A percentile compares a stretch with the other conserved stretches of the same genome.
Evolutionary conservation across 2,797 vertebrate genomes (phyloP).

Genomic region (Eulemur albifrons): DNA sequence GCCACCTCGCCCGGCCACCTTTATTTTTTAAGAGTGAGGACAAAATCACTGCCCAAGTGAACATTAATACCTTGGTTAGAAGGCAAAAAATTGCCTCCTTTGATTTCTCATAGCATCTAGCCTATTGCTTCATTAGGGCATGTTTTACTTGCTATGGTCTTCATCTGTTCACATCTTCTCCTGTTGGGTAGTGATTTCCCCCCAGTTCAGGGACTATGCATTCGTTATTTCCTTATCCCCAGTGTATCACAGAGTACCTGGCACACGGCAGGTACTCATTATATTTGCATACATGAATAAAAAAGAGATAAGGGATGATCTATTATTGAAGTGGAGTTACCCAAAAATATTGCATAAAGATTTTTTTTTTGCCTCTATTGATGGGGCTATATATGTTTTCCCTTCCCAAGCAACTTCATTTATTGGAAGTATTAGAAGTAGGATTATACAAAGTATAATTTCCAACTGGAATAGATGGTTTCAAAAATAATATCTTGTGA

Average conservation of each 20-base stretch:
- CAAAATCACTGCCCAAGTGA: background rate
- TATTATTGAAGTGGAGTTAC: background rate
- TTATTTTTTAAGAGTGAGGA: background rate
- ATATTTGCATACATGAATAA: background rate
- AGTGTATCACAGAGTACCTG: background rate
- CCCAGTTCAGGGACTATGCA: background rate
- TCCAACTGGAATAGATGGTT: background rate
- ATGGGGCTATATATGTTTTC: background rate
- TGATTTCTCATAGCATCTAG: background rate
- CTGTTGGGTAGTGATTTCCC: background rate
- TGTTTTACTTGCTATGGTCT: background rate
- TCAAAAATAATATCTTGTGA: background rate
- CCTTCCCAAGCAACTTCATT: background rate
- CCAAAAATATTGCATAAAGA: background rate
- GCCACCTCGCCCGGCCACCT: background rate
- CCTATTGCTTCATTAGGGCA: background rate
- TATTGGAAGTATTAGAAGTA: background rate
- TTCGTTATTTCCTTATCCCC: background rate
- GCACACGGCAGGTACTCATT: background rate
- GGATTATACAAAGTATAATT: background rate
- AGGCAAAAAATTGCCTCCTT: background rate
- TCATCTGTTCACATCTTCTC: background rate
- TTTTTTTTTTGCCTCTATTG: background rate
- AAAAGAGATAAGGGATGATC: background rate
- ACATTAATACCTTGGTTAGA: background rate